Evolutionary conservation across 1,140 invertebrate genomes (phyloP), one percentile per base, ranked within the genome.

Genomic region (Drosophila paulistorum): DNA sequence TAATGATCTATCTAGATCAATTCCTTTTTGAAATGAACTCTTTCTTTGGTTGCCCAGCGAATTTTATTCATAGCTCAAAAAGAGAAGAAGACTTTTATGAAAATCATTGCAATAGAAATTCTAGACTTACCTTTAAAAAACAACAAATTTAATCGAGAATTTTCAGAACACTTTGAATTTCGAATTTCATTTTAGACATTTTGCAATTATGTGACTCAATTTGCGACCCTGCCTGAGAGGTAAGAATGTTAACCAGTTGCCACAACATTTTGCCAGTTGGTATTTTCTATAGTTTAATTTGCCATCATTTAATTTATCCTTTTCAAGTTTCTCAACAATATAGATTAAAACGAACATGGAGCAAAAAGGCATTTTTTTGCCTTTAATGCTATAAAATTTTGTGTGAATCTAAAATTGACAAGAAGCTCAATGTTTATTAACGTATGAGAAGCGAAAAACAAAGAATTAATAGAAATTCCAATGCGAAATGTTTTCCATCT

Each of bases 321-420:
- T 51, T 30, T 78, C 65, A 33, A 59, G 23, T 41, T 71, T 58
- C 3, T 65, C 59, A 0, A 69, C 74, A 10, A 87, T 87, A 17
- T 80, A 64, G 1, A 87, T 57, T 3, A 87, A 23, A 7, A 59
- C 63, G 51, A 89, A 89, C 39, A 87, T 57, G 7, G 80, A 89
- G 39, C 84, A 70, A n/a, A 80, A 55, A 1, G 63, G 67, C 80
- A 87, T 77, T 70, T 72, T 79, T 11, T 74, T 2, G 17, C 13
- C 2, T 65, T 74, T 58, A 3, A 17, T 17, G 17, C 41, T 77
- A 51, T 37, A 35, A 23, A 35, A 26, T 23, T 30, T 55, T 39
- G 14, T 59, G 14, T 54, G 10, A 9, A 4, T 20, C 6, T 13
- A 11, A 1, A 54, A 26, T 26, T 65, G 63, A 69, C 62, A 63